Conservation (phyloP, 2,888 invertebrate species). For the Eulithis testata region DNA sequence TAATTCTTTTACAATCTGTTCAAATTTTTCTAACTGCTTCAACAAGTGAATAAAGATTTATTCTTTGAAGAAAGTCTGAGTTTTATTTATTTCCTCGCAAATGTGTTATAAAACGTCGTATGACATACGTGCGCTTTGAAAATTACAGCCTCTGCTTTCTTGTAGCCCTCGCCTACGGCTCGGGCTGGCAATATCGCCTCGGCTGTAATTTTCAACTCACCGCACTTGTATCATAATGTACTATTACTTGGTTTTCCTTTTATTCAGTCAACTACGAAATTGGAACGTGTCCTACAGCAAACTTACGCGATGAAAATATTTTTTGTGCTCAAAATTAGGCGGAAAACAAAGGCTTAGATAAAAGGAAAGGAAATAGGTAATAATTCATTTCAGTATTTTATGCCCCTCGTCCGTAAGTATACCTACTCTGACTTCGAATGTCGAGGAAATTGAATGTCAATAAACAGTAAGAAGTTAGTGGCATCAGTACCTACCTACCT, state of each 20-base stretch:
- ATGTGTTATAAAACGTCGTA: no score
- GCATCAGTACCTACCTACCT: slow-evolving; percentile 9
- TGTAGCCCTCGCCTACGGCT: no score
- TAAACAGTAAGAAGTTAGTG: slow-evolving; percentile 35
- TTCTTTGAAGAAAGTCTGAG: no score
- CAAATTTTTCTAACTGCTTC: no score
- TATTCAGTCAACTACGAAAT: background rate
- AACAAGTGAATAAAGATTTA: no score
- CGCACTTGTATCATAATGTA: no score
- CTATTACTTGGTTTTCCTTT: background rate
- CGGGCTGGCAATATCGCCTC: no score
- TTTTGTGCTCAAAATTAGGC: slow-evolving; percentile 11
- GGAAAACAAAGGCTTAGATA: slow-evolving; percentile 26
- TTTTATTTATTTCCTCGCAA: no score
- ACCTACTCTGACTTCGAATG: slow-evolving; percentile 43
- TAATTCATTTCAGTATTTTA: slow-evolving; percentile 36
- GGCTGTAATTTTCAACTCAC: no score
- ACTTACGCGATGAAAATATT: slow-evolving; percentile 12
- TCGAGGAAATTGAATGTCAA: slow-evolving; percentile 54
- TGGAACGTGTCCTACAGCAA: slow-evolving; percentile 8
- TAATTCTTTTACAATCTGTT: no score
- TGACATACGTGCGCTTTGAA: no score
- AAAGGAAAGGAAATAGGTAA: slow-evolving; percentile 23
- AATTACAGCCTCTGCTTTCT: no score
- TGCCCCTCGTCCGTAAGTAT: slow-evolving; percentile 36